phyloP scores from a whole-genome alignment of 2,797 vertebrate genomes.

The Xenops minutus region DNA sequence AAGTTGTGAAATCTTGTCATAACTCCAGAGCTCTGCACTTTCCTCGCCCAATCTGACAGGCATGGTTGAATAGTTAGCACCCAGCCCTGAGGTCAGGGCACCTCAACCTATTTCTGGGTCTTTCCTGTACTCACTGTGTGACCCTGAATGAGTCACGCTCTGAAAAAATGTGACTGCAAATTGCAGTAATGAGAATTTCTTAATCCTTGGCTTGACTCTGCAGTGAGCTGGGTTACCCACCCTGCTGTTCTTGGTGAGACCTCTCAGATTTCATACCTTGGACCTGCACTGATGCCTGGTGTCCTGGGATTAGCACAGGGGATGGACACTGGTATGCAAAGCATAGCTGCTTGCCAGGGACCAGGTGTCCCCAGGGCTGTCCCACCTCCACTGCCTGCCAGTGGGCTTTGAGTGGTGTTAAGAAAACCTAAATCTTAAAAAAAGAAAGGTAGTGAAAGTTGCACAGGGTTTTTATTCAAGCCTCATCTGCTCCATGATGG shows the following conservation, averaged over 20 bases:
- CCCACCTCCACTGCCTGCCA: background rate
- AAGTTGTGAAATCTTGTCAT: background rate
- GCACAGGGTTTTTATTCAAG: background rate
- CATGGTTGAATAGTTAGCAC: constrained; percentile 10
- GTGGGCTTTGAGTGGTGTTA: background rate
- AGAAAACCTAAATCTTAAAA: background rate
- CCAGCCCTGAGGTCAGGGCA: constrained; percentile 18
- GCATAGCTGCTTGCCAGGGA: background rate
- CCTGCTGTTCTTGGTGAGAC: background rate
- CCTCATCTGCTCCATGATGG: background rate
- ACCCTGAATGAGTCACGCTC: background rate
- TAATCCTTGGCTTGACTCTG: background rate
- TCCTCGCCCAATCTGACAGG: background rate
- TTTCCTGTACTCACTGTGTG: background rate
- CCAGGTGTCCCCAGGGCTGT: background rate
- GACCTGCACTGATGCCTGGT: background rate
- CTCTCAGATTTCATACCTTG: background rate
- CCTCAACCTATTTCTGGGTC: background rate
- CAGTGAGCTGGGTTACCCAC: background rate
- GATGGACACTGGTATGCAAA: accelerated
- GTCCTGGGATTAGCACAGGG: background rate
- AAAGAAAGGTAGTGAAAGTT: background rate
- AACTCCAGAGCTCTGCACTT: background rate
- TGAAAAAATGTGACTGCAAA: background rate
- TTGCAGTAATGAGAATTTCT: constrained; percentile 5